Base-by-base conservation (phyloP, 2,797 vertebrate species). In the Ctenopoma kingsleyae region DNA sequence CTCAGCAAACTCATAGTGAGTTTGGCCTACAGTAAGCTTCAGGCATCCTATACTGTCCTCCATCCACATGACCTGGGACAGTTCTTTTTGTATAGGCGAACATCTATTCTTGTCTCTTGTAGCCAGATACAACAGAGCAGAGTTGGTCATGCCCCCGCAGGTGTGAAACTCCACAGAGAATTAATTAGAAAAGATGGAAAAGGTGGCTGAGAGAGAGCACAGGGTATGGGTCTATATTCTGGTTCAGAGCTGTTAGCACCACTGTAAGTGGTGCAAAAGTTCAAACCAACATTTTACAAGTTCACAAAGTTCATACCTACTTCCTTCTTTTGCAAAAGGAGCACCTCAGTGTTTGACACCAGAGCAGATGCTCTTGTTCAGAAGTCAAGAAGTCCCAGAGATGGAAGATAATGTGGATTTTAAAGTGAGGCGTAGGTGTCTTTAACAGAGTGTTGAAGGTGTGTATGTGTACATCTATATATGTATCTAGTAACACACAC, bases 131-230 rank as follows among this genome's bases (percentile, higher is more conserved):
- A 70, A 80, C 65, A 86, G 78, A 82, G 72, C 47, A 59, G 70
- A 81, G 72, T 59, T 57, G 46, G 69, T 69, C 38, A 4, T 43
- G 69, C 74, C 80, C 76, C 76, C 0, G 72, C 81, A 87, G 85
- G 79, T 87, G 79, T 73, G 76, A 76, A 59, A 51, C 67, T 89
- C 84, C 78, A n/a, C 17, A n/a, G 85, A 90, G 85, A 74, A 86
- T 89, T 89, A 84, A 91, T 91, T 89, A 90, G 67, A 71, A 87
- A 74, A 80, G 80, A 87, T 83, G 80, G 77, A 85, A 84, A 87
- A 82, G 81, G 84, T 86, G 81, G 76, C 75, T n/a, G 70, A 58
- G 55, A 58, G 55, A 58, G 74, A 69, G 80, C 64, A 47, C 35
- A 32, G 68, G 67, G 46, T 71, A 19, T 0, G 35, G 69, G 48